Base-by-base conservation (phyloP, 2,113 vertebrate genomes). In the Odocoileus virginianus region DNA sequence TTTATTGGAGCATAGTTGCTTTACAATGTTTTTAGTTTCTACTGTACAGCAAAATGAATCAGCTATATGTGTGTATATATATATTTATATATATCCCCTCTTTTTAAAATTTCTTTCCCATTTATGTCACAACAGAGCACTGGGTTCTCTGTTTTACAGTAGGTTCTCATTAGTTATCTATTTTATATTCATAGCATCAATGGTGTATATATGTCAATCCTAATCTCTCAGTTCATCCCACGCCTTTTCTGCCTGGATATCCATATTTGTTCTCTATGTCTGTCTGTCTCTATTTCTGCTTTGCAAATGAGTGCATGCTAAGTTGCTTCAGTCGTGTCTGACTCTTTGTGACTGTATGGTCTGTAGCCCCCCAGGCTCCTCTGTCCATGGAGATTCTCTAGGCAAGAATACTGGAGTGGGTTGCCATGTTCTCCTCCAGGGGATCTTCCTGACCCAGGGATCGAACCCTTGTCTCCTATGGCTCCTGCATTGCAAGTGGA, bases 231-330 rank as follows among this genome's bases (percentile, higher is more conserved):
- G 1, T 74, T 74, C 36, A 76, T 76, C 71, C 36, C 40, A 43
- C 12, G 10, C 12, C 36, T 27, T 43, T 76, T 76, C 71, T 76
- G 23, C 71, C 40, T 43, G 11, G 36, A 76, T 43, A 76, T 76
- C 71, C 36, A 14, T 43, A 12, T 76, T 76, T 43, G 23, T 76
- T 76, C 36, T 76, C 71, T n/a, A 27, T 25, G 3, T 76, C 71
- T 76, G 36, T 74, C n/a, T 71, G 23, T 76, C 15, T 57, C 2
- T 43, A 0, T 43, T 76, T 76, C 71, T 76, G 71, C 23, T 76
- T 43, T 76, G 71, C 12, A 74, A 40, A 74, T 74, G 36, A 0
- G 0, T 23, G 19, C 2, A 0, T 40, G 19, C 67, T 71, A 40
- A 71, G n/a, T 71, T 71, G n/a, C n/a, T 40, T 71, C n/a, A 40